Evolutionary conservation across 2,888 invertebrate genomes (phyloP), one percentile per base, ranked within the genome.

Genomic region (Anoplius nigerrimus): DNA sequence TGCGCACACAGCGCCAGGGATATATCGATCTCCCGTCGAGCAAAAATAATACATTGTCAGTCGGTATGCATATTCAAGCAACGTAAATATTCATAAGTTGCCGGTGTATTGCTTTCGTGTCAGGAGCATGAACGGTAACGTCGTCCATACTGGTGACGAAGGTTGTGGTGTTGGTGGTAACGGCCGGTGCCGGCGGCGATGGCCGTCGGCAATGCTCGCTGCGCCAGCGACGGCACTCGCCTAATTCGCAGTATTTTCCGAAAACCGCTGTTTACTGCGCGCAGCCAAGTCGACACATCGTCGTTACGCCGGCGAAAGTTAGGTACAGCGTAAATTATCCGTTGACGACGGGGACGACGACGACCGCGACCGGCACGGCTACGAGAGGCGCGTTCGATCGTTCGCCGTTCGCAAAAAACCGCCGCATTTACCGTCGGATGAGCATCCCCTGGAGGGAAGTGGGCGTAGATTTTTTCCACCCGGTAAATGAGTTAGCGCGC

Each of bases 71-170:
- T 84, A 87, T 87, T 84, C 86, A 86, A 71, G 67, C 65, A 69
- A 64, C 70, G 84, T 88, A 86, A 87, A 87, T 88, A 88, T 88
- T 88, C 88, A 88, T 88, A 86, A 86, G 86, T 84, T 77, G 65
- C 70, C 67, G 71, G 74, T 76, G 78, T 75, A 74, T 82, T 80
- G 80, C 76, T 74, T 79, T 79, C 77, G 78, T 79, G 81, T 82
- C 80, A 74, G 73, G 62, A 69, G 68, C 75, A 67, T 64, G 62
- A 62, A 56, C 60, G 69, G 63, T 63, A 71, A 71, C 70, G 62
- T 66, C 46, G 48, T 52, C 45, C 61, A 62, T 42, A 46, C 18
- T 62, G 62, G 60, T 63, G 62, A 66, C 55, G 58, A 42, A 24
- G 57, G 16, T 48, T 43, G 34, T 54, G 58, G 43, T 46, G 52